Evolutionary conservation across 1,140 invertebrate genomes (phyloP), one percentile per base, ranked within the genome.

Genomic region (Nautilus pompilius): DNA sequence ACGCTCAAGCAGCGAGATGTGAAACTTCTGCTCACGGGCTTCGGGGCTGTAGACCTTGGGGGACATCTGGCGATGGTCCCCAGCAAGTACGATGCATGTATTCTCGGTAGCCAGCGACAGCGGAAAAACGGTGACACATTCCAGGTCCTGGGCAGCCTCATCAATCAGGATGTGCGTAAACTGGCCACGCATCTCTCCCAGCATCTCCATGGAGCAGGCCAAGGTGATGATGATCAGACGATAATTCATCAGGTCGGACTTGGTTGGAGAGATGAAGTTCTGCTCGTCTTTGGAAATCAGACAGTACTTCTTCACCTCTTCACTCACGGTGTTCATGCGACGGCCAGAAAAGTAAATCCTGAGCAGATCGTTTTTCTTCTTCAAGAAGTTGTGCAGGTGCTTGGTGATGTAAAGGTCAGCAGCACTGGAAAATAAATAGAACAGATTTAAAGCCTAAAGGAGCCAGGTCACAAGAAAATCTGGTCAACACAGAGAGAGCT

Each of bases 141-240:
- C 79, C 48, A 79, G 46, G 13, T 69, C 73, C 63, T 79, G 77
- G 0, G 72, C 77, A 28, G 76, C 79, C 55, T 79, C 79, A 63
- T 79, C 77, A 1, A 79, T 60, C 45, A 79, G 76, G 46, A 80
- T 76, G 51, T 80, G 79, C 8, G 76, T 75, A 57, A 80, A 80
- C 56, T 63, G 63, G 15, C 68, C 73, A 33, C 72, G 62, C 15
- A 78, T 8, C 1, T 65, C 49, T 5, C 55, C 53, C 24, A 59
- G 56, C 13, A 74, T 68, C 34, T 79, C 62, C 6, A 66, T 51
- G 51, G 77, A 63, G 0, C 92, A 92, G 55, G 88, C 88, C 3
- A 95, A 78, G 0, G 92, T 94, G 0, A 91, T 90, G 1, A 95
- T 89, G 33, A 94, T 87, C 17, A 95, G 86, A 46, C 88, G 83